Conservation (phyloP, 2,113 vertebrate genomes). For the Brachionichthys hirsutus region DNA sequence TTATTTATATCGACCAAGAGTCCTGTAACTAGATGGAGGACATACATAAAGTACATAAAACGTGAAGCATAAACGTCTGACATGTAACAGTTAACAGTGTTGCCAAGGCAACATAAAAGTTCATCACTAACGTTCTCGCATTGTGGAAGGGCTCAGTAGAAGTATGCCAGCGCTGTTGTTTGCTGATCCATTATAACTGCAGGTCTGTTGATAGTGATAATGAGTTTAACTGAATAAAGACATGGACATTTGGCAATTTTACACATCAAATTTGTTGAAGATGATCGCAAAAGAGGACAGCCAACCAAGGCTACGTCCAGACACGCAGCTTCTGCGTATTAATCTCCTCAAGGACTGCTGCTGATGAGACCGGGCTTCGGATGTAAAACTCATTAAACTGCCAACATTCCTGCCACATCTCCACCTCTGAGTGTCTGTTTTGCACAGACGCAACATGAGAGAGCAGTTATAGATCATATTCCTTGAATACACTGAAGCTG, state of each 20-base stretch:
- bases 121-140: conserved; percentile 41
- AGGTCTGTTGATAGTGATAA: conserved; percentile 51
- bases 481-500: conserved; percentile 59
- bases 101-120: conserved; percentile 43
- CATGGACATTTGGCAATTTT: conserved; percentile 11
- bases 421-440: conserved; percentile 26
- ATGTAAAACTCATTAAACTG: too few relatives aligned
- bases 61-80: conserved; percentile 58
- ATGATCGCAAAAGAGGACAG: not conserved
- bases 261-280: conserved; percentile 23
- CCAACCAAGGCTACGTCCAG: conserved; percentile 7
- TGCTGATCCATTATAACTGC: conserved; percentile 30
- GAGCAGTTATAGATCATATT: conserved; percentile 66
- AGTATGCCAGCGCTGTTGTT: conserved; percentile 25
- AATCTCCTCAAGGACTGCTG: too few relatives aligned
- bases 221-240: conserved; percentile 53
- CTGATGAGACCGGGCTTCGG: too few relatives aligned
- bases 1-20: conserved; percentile 47
- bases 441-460: conserved; percentile 43
- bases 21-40: conserved; percentile 45
- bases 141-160: conserved; percentile 31
- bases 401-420: conserved; percentile 1
- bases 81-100: conserved; percentile 33
- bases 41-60: conserved; percentile 61
- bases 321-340: too few relatives aligned